These are phyloP conservation scores for Polyergus mexicanus DNA, from an alignment of 1,140 invertebrate species.

Conservation along the genomic window DNA sequence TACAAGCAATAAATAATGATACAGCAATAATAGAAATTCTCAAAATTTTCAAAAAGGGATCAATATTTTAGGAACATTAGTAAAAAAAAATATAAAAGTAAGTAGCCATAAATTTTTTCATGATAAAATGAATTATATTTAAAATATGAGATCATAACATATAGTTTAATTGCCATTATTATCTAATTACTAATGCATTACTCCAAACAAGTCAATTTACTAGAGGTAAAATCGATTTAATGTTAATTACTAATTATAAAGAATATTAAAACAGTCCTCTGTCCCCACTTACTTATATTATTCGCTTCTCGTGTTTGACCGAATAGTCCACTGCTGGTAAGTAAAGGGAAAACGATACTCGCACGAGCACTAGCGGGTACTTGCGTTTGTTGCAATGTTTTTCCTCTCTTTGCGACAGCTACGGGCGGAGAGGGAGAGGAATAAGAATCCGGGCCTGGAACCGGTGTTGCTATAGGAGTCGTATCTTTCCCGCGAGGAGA, in stretches of 20 bases:
- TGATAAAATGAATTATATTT: slow-evolving; percentile 7
- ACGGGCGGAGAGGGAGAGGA: slow-evolving; percentile 83
- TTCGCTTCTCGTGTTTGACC: slow-evolving; percentile 84
- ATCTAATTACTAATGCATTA: background rate
- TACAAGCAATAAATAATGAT: slow-evolving; percentile 15
- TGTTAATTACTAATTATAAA: slow-evolving; percentile 45
- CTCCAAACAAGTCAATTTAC: background rate
- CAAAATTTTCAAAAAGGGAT: background rate
- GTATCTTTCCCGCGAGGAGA: slow-evolving; percentile 82
- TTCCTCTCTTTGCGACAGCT: slow-evolving; percentile 82
- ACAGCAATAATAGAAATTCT: slow-evolving; percentile 5
- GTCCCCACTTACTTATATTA: slow-evolving; percentile 83
- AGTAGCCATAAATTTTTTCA: background rate
- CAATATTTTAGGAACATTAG: slow-evolving; percentile 15
- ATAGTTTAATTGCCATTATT: slow-evolving; percentile 22
- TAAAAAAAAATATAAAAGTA: slow-evolving; percentile 27
- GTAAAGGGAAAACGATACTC: slow-evolving; percentile 92
- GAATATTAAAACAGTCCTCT: slow-evolving; percentile 32
- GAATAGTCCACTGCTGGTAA: slow-evolving; percentile 86
- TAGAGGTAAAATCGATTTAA: background rate
- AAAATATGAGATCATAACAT: slow-evolving; percentile 7
- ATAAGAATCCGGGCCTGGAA: slow-evolving; percentile 83
- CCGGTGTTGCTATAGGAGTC: slow-evolving; percentile 80
- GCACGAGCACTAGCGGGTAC: slow-evolving; percentile 90
- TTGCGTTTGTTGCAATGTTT: slow-evolving; percentile 88